Evolutionary conservation across 2,797 vertebrate genomes (phyloP).

Genomic region (Orientallactaga sibirica): DNA sequence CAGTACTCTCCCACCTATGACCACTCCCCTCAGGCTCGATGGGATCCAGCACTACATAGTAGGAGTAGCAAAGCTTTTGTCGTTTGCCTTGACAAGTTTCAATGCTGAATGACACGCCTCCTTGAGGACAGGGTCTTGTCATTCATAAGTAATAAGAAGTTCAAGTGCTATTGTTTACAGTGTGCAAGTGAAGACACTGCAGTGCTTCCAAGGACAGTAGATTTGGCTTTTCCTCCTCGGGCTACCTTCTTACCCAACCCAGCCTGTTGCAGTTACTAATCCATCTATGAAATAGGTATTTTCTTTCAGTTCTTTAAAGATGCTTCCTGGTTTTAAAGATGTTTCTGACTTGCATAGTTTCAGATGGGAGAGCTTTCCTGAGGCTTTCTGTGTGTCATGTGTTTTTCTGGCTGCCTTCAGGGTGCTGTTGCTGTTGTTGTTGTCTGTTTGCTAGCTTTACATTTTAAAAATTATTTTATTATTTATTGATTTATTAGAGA

Average conservation of each 20-base stretch:
- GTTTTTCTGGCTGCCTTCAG: background rate
- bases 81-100: background rate
- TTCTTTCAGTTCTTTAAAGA: background rate
- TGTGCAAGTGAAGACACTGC: background rate
- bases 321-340: background rate
- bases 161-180: background rate
- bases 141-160: background rate
- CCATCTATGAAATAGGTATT: constrained; percentile 6
- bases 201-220: background rate
- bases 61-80: constrained; percentile 5
- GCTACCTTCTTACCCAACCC: constrained; percentile 2
- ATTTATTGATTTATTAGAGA: too few relatives aligned
- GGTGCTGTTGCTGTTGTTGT: background rate
- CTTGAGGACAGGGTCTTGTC: background rate
- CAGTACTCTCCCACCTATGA: background rate
- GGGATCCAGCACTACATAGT: background rate
- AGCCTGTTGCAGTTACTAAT: background rate
- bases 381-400: background rate
- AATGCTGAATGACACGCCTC: background rate
- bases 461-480: too few relatives aligned
- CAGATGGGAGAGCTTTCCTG: background rate
- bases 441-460: too few relatives aligned
- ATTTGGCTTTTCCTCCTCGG: constrained; percentile 28
- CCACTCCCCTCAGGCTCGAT: background rate
- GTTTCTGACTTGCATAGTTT: background rate